phyloP scores from a whole-genome alignment of 2,113 vertebrate species.

The Eublepharis macularius region DNA sequence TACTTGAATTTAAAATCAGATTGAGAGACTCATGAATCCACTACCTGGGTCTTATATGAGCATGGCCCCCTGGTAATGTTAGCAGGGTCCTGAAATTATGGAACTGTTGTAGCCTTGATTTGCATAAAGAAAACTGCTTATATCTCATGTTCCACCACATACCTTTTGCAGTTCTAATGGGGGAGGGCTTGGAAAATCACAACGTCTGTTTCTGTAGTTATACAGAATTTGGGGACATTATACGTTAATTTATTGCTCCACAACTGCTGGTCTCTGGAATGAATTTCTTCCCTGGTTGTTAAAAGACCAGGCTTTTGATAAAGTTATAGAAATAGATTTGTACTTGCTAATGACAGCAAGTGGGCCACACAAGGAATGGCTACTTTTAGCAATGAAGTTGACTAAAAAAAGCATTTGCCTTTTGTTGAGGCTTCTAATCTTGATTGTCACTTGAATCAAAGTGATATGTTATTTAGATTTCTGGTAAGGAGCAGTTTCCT shows the following conservation, averaged over 20 bases:
- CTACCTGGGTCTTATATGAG: not conserved
- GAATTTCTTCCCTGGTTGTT: not conserved
- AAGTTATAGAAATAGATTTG: not conserved
- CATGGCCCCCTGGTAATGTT: not conserved
- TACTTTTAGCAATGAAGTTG: not conserved
- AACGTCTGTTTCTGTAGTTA: not conserved
- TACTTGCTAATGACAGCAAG: not conserved
- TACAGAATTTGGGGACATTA: not conserved
- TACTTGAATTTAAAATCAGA: not conserved
- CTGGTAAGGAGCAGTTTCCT: not conserved
- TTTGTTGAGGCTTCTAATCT: not conserved
- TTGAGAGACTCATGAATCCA: not conserved
- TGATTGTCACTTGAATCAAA: not conserved
- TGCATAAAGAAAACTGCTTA: not conserved
- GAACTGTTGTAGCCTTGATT: not conserved
- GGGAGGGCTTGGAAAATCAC: not conserved
- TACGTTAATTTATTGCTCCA: not conserved
- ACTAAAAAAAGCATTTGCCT: not conserved
- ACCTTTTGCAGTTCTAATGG: not conserved
- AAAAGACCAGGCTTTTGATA: not conserved
- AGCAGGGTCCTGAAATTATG: not conserved
- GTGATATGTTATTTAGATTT: not conserved
- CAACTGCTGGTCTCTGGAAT: not conserved
- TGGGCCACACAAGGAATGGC: not conserved
- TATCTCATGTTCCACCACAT: not conserved